Base-by-base conservation (phyloP, 2,888 invertebrate genomes). In the Hydrotaea cyrtoneurina region DNA sequence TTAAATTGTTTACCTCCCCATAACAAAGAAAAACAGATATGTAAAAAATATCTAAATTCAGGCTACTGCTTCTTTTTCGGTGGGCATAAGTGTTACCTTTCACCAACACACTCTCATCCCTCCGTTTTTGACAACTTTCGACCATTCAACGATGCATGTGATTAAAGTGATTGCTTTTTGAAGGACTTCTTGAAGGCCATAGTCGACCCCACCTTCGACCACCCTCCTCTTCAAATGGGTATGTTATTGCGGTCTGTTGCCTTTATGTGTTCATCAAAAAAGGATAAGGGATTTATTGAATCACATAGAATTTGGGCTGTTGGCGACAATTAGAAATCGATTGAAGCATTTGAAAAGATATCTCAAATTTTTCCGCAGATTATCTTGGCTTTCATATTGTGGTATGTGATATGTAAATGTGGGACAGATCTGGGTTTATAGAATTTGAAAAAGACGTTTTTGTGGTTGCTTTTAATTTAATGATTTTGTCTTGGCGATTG, bases 1-100 rank as follows among this genome's bases (percentile, higher is more conserved):
- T 86, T 85, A 86, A 86, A 77, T 80, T 83, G 80, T 86, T 86
- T 81, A 73, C 53, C 53, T 50, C 46, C 19, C 59, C 21, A 57
- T 7, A 71, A 64, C 53, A 43, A 21, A 46, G 46, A 36, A 19
- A 50, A 4, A 62, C 62, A 74, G 55, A 74, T 73, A 46, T 46
- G 46, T 23, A 59, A 46, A 31, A 64, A 76, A 55, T 11, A 64
- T 13, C 62, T 62, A 53, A 74, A 83, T 50, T 77, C n/a, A n/a
- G n/a, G n/a, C n/a, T n/a, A n/a, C n/a, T n/a, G n/a, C n/a, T n/a
- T n/a, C n/a, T n/a, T n/a, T n/a, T n/a, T n/a, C n/a, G n/a, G n/a
- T 77, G 77, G 79, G 72, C 79, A 66, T 82, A 62, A 57, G 39
- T 64, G 69, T 69, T 85, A 79, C 84, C 81, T 77, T n/a, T 76